A percentile compares a stretch with the other conserved stretches of the same genome.
Evolutionary conservation across 1,140 invertebrate genomes (phyloP).

Genomic region (Anoplophora glabripennis): DNA sequence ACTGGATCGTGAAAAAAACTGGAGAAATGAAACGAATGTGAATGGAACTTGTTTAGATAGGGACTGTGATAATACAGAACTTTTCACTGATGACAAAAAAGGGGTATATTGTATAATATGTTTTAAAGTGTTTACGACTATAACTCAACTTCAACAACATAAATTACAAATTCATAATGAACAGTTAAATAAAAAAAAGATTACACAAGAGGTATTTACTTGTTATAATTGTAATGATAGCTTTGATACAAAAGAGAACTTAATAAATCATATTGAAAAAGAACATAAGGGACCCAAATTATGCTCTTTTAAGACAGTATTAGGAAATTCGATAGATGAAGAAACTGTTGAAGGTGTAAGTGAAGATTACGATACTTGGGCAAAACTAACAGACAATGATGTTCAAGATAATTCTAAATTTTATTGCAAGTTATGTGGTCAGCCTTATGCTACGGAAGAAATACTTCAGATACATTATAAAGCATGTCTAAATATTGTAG

Average conservation of each 20-base stretch:
- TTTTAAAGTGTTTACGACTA: background rate
- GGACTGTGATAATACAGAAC: constrained; percentile 1
- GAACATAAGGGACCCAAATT: constrained; percentile 3
- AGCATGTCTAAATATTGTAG: constrained; percentile 1
- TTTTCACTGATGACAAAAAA: background rate
- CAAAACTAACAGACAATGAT: too few species aligned
- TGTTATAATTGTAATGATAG: constrained; percentile 19
- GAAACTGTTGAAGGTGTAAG: too few species aligned
- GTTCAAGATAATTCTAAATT: too few species aligned
- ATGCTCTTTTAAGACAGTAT: constrained; percentile 2
- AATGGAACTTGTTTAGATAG: background rate
- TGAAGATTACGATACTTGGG: too few species aligned
- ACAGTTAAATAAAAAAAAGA: background rate
- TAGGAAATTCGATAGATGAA: background rate
- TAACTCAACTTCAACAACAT: background rate
- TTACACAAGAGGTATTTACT: background rate
- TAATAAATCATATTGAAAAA: constrained; percentile 12
- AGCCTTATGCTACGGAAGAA: constrained; percentile 10
- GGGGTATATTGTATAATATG: background rate
- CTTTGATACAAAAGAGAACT: constrained; percentile 11
- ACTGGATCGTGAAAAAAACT: background rate
- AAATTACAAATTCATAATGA: background rate
- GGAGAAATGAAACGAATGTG: background rate
- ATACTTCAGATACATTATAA: constrained; percentile 11
- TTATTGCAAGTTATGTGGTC: background rate